Evolutionary conservation across 2,888 invertebrate species (phyloP).

Genomic region (Liopterus haemorrhoidalis): DNA sequence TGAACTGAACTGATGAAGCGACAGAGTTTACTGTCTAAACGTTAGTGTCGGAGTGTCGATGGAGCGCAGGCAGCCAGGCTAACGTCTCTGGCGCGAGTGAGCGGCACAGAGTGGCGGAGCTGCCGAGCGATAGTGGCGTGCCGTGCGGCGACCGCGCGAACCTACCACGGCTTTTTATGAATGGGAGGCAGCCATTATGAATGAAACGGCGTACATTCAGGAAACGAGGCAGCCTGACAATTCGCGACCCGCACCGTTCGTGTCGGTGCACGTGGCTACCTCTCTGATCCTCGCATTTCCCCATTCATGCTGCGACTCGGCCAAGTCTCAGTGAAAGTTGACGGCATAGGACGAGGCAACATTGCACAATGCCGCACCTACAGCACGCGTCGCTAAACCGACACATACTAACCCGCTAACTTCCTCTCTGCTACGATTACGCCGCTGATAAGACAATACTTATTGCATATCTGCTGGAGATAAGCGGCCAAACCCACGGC

Average conservation of each 20-base stretch:
- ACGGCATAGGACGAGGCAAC: too few species aligned
- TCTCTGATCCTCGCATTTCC: slow-evolving; percentile 33
- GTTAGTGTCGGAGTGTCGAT: slow-evolving; percentile 4
- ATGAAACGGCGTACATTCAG: slow-evolving; percentile 55
- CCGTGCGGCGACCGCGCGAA: slow-evolving; percentile 39
- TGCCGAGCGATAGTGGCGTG: slow-evolving; percentile 37
- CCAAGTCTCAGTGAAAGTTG: too few species aligned
- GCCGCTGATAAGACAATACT: too few species aligned
- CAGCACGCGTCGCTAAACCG: too few species aligned
- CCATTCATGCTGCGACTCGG: slow-evolving; percentile 38
- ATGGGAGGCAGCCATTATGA: slow-evolving; percentile 68
- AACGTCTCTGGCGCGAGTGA: slow-evolving; percentile 9
- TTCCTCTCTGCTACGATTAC: too few species aligned
- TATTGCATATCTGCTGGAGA: too few species aligned
- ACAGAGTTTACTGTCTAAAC: background rate
- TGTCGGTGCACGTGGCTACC: too few species aligned
- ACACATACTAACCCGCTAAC: too few species aligned
- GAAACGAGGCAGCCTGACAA: slow-evolving; percentile 38
- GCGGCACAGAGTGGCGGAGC: slow-evolving; percentile 18
- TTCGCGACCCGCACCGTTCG: slow-evolving; percentile 35
- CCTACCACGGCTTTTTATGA: slow-evolving; percentile 61
- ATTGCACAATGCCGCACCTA: too few species aligned
- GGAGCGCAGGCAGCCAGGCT: slow-evolving; percentile 13
- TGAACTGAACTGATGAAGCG: too few species aligned
- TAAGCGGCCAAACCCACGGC: too few species aligned